These are phyloP conservation scores for Egretta garzetta DNA, from an alignment of 2,113 vertebrate species.

Conservation along the genomic window DNA sequence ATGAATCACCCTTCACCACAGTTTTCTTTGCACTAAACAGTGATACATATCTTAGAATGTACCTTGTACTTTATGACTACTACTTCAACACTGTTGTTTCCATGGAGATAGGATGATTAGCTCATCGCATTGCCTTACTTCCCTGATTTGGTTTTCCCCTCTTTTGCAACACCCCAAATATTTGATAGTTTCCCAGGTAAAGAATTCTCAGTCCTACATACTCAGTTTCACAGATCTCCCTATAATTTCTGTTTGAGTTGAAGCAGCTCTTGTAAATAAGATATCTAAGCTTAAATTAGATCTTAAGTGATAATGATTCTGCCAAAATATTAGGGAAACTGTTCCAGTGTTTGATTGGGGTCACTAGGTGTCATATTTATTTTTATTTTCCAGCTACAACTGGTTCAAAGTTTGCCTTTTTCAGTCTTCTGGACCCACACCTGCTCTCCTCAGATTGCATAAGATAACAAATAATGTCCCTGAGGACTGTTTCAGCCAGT, in stretches of 20 bases:
- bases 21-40: not conserved
- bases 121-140: not conserved
- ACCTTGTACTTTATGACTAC: not conserved
- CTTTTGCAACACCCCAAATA: not conserved
- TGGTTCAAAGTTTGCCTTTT: constrained; percentile 2
- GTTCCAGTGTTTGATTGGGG: not conserved
- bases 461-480: not conserved
- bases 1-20: not conserved
- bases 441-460: not conserved
- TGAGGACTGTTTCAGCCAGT: not conserved
- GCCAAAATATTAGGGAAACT: not conserved
- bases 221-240: not conserved
- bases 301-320: not conserved
- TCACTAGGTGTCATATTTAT: not conserved
- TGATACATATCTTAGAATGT: not conserved
- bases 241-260: not conserved
- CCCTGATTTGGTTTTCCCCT: not conserved
- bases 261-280: not conserved
- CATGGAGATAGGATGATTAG: constrained; percentile 3
- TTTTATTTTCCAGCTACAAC: not conserved
- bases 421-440: not conserved
- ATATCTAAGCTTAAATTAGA: not conserved
- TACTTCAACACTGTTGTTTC: not conserved
- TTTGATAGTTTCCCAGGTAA: not conserved
- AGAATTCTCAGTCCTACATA: not conserved